A percentile compares a stretch with the other conserved stretches of the same genome.
Evolutionary conservation across 1,140 invertebrate species (phyloP).

Genomic region (Drosophila nebulosa): DNA sequence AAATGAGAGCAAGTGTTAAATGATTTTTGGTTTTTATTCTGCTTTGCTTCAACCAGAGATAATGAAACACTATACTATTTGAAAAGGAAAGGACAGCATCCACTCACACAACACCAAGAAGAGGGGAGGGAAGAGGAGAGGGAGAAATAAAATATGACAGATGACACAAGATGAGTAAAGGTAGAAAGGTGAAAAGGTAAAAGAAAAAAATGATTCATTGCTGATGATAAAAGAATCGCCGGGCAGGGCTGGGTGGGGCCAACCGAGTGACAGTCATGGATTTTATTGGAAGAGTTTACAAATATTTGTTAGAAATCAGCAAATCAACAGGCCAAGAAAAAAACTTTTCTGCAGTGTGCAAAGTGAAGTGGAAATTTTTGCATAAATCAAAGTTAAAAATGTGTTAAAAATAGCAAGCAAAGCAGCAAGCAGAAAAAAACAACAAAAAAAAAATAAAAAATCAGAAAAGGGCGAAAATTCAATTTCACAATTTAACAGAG

Average conservation of each 20-base stretch:
- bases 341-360: conserved; percentile 53
- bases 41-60: conserved; percentile 15
- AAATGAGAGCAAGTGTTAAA: conserved; percentile 20
- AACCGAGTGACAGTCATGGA: conserved; percentile 54
- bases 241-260: no score
- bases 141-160: conserved; percentile 54
- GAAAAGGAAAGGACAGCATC: conserved; percentile 28
- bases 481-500: conserved; percentile 61
- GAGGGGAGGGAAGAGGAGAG: no score
- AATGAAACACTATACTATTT: conserved; percentile 10
- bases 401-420: conserved; percentile 64
- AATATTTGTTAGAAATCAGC: conserved; percentile 74
- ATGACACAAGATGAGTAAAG: conserved; percentile 42
- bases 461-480: conserved; percentile 60
- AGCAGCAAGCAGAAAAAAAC: neutral
- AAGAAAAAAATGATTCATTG: conserved; percentile 59
- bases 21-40: neutral
- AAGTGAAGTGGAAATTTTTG: conserved; percentile 76
- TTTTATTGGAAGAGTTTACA: conserved; percentile 58
- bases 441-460: neutral
- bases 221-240: no score
- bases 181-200: conserved; percentile 21
- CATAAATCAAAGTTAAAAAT: conserved; percentile 77
- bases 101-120: no score
- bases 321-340: conserved; percentile 50